These are phyloP conservation scores for Quadroppia sp. DNA, from an alignment of 2,888 invertebrate species.

Conservation along the genomic window DNA sequence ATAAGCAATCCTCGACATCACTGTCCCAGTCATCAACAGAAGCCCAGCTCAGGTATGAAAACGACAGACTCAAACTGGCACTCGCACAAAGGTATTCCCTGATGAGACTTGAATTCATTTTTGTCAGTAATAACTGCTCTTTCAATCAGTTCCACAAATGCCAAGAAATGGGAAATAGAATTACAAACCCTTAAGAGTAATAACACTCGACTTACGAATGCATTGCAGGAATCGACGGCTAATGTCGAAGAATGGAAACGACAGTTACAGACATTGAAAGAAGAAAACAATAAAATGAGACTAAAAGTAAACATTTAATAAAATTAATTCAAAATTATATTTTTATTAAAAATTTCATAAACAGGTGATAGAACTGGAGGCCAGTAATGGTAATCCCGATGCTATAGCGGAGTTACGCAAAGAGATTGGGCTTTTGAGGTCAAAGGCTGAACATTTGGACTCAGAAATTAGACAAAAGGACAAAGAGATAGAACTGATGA, in stretches of 20 bases:
- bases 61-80: conserved; percentile 90
- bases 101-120: no score
- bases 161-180: conserved; percentile 98
- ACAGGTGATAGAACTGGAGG: conserved; percentile 65
- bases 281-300: conserved; percentile 54
- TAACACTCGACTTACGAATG: conserved; percentile 88
- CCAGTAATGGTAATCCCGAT: conserved; percentile 65
- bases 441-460: conserved; percentile 76
- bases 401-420: conserved; percentile 72
- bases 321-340: neutral
- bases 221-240: conserved; percentile 88
- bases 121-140: neutral
- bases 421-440: conserved; percentile 66
- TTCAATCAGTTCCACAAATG: conserved; percentile 78
- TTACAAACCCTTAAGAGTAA: conserved; percentile 91
- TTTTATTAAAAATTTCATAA: neutral
- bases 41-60: conserved; percentile 92
- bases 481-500: conserved; percentile 60
- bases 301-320: conserved; percentile 46
- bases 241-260: conserved; percentile 99
- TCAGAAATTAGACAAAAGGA: conserved; percentile 76
- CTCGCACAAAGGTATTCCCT: conserved; percentile 87
- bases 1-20: conserved; percentile 51
- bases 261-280: conserved; percentile 68
- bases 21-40: conserved; percentile 57